These are phyloP conservation scores for Caiman crocodilus DNA, from an alignment of 2,797 vertebrate species.

Conservation along the genomic window DNA sequence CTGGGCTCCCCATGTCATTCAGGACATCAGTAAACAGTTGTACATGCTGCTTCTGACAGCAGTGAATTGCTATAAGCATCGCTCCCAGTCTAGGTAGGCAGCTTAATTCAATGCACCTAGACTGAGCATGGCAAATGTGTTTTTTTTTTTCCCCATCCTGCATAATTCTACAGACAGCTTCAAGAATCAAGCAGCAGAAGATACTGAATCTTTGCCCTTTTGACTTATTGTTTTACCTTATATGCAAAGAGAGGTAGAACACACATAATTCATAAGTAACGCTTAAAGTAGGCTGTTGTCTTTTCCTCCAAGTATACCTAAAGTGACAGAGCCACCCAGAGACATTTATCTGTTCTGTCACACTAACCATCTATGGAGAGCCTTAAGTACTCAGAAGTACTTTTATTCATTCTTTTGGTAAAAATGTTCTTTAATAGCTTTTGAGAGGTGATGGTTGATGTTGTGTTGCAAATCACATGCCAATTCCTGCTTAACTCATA, in stretches of 20 bases:
- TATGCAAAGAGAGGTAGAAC: neutral
- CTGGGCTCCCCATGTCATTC: too few species aligned
- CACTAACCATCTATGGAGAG: slow-evolving; percentile 33
- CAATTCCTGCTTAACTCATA: neutral
- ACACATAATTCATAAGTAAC: neutral
- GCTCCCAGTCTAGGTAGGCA: too few species aligned
- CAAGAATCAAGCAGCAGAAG: neutral
- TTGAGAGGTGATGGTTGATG: neutral
- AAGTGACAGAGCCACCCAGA: neutral
- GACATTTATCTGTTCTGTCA: slow-evolving; percentile 49
- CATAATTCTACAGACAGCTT: neutral
- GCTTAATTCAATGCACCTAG: too few species aligned
- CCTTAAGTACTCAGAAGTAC: neutral
- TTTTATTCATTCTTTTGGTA: neutral
- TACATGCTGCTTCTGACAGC: too few species aligned
- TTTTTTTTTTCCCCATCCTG: too few species aligned
- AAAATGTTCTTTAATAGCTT: slow-evolving; percentile 2
- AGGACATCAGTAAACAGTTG: too few species aligned
- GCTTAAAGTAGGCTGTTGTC: neutral
- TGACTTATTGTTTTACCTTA: neutral
- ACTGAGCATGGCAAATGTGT: too few species aligned
- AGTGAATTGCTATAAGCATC: too few species aligned
- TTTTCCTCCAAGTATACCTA: neutral
- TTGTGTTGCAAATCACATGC: neutral
- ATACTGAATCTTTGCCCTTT: neutral